phyloP scores from a whole-genome alignment of 2,888 invertebrate species.

The Tiliacea citrago region DNA sequence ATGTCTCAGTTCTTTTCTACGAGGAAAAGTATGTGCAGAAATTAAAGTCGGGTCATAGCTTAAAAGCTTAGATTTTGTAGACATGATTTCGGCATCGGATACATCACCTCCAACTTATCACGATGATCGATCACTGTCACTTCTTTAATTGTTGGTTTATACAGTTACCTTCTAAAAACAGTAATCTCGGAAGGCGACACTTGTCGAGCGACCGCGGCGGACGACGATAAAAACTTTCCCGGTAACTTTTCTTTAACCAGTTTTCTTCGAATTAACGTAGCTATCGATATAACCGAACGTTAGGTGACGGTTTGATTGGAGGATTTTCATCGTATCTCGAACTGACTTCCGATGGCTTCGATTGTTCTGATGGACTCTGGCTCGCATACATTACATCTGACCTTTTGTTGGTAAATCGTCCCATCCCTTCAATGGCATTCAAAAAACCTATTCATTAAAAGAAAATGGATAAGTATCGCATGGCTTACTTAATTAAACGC shows the following conservation, averaged over 20 bases:
- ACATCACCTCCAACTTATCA: conserved; percentile 50
- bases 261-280: conserved; percentile 56
- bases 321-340: conserved; percentile 71
- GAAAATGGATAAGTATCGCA: conserved; percentile 39
- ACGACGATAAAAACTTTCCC: conserved; percentile 58
- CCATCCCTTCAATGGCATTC: conserved; percentile 50
- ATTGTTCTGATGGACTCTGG: conserved; percentile 76
- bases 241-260: conserved; percentile 65
- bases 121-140: conserved; percentile 62
- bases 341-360: conserved; percentile 75
- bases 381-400: conserved; percentile 77
- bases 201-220: conserved; percentile 38
- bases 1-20: conserved; percentile 19
- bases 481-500: conserved; percentile 59
- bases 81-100: conserved; percentile 42
- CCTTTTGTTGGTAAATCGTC: conserved; percentile 64
- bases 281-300: conserved; percentile 51
- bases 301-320: conserved; percentile 71
- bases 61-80: conserved; percentile 37
- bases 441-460: conserved; percentile 54
- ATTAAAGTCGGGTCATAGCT: conserved; percentile 16
- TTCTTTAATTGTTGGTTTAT: conserved; percentile 57
- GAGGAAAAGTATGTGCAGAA: conserved; percentile 38
- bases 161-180: conserved; percentile 67
- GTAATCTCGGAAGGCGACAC: conserved; percentile 56